Base-by-base conservation (phyloP, 2,113 vertebrate species). In the Gymnobelideus leadbeateri region DNA sequence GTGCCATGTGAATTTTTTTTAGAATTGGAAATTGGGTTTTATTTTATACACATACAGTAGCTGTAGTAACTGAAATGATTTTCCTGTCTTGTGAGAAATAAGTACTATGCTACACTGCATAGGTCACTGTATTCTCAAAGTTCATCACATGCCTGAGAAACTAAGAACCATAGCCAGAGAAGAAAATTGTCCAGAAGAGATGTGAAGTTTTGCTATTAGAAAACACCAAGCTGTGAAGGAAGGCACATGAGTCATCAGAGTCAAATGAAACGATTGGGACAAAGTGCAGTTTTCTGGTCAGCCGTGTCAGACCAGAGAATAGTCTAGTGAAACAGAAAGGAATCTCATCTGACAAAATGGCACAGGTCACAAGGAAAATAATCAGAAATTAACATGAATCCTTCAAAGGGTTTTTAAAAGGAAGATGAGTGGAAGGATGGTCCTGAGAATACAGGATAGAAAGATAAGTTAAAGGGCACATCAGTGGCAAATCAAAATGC, bases 11-110 rank as follows among this genome's bases (percentile, higher is more conserved):
- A 94, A 31, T 89, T 61, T 89, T 61, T 12, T 52, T n/a, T 11
- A 54, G 46, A 93, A 92, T 4, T 1, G 77, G 37, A 4, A 95
- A 2, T 91, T 49, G 54, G 49, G 25, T 51, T 91, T 47, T 90
- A 95, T 94, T 97, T 94, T 94, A 90, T 12, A 94, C 57, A 26
- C 23, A 92, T 4, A 91, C 12, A 92, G 96, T 28, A 28, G 51
- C 25, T 4, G 84, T 9, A 93, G 68, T 90, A 95, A 89, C 8
- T 92, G 92, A 92, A 93, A 89, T 84, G 26, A 61, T 91, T 61
- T 90, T 90, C 49, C 28, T 49, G 91, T 93, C 8, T 92, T 55
- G 43, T 28, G 50, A 89, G 92, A 93, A 90, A 3, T 96, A 14
- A 94, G 31, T 77, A 5, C 37, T n/a, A 6, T 77, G 61, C 61